Evolutionary conservation across 2,888 invertebrate genomes (phyloP).

Genomic region (Coenonympha arcania): DNA sequence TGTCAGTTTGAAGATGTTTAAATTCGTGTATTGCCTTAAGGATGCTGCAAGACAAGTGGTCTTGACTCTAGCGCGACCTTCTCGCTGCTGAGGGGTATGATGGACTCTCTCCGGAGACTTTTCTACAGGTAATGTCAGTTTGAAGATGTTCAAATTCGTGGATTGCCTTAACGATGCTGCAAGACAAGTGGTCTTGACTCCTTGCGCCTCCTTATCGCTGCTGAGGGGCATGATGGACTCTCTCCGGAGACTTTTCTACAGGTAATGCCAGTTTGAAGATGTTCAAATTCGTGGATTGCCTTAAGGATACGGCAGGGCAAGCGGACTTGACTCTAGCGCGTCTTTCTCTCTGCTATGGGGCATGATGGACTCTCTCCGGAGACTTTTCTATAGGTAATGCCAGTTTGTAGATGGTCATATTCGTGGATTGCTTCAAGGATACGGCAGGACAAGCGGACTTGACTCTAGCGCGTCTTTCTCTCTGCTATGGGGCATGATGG

Average conservation of each 20-base stretch:
- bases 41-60: slow-evolving; percentile 87
- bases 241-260: not conserved
- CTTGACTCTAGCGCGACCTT: slow-evolving; percentile 54
- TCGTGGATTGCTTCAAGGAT: slow-evolving; percentile 86
- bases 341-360: no score
- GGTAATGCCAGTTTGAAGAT: slow-evolving; percentile 84
- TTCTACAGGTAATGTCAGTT: slow-evolving; percentile 59
- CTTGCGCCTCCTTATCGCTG: no score
- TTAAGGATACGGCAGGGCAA: no score
- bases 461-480: slow-evolving; percentile 54
- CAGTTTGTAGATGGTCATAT: slow-evolving; percentile 83
- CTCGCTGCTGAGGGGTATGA: slow-evolving; percentile 47
- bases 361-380: not conserved
- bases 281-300: no score
- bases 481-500: slow-evolving; percentile 45
- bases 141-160: no score
- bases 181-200: no score
- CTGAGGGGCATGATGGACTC: no score
- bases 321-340: no score
- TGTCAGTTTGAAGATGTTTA: no score
- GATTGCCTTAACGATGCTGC: no score
- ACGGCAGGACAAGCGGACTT: slow-evolving; percentile 84
- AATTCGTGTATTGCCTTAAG: slow-evolving; percentile 85
- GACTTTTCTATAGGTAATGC: slow-evolving; percentile 78
- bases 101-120: slow-evolving; percentile 51